These are phyloP conservation scores for Microcaecilia unicolor DNA, from an alignment of 2,797 vertebrate genomes.

Conservation along the genomic window DNA sequence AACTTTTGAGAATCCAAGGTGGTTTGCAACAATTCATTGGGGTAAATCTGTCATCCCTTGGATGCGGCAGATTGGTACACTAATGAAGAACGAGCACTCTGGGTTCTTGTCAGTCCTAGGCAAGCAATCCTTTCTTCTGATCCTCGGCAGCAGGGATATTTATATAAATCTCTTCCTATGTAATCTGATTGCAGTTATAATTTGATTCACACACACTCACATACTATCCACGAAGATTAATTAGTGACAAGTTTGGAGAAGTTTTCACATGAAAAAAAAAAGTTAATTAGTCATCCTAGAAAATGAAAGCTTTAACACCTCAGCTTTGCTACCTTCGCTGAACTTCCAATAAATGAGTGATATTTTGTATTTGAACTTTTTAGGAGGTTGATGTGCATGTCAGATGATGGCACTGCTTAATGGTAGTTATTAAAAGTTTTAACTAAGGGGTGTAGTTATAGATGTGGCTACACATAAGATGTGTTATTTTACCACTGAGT, in stretches of 20 bases:
- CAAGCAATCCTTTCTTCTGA: conserved; percentile 25
- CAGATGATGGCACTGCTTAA: no score
- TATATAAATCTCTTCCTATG: conserved; percentile 37
- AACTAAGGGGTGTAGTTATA: no score
- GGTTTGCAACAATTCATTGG: conserved; percentile 52
- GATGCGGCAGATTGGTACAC: conserved; percentile 43
- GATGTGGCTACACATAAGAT: no score
- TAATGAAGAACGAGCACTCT: conserved; percentile 58
- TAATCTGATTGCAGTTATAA: conserved; percentile 37
- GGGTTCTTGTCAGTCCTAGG: conserved; percentile 42
- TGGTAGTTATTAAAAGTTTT: no score
- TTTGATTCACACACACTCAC: conserved; percentile 36
- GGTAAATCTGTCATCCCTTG: conserved; percentile 61
- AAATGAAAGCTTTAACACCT: conserved; percentile 28
- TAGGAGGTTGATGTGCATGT: no score
- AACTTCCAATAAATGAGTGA: conserved; percentile 36
- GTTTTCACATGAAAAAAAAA: conserved; percentile 44
- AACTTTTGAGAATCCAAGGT: conserved; percentile 71
- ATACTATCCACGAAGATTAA: conserved; percentile 40
- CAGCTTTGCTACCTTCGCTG: conserved; percentile 25
- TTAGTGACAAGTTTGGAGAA: conserved; percentile 40
- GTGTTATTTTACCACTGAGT: no score
- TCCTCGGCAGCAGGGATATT: conserved; percentile 14
- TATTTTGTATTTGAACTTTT: conserved; percentile 42
- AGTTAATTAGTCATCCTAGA: conserved; percentile 35